Evolutionary conservation across 53 echinoderm and acorn worm species (phyloP).

Genomic region (Luidia sarsii): DNA sequence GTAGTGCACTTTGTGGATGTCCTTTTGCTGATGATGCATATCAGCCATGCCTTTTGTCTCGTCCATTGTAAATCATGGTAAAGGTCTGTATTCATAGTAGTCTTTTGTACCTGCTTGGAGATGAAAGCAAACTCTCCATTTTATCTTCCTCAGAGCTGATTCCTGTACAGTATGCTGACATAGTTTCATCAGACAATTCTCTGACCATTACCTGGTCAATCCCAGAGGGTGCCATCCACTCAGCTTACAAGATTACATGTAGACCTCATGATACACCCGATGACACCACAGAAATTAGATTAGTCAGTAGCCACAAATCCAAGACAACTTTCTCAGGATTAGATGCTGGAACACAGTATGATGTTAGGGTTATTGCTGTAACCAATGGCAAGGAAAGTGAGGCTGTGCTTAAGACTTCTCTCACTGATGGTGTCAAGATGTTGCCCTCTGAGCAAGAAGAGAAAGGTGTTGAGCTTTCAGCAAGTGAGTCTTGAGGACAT

Average conservation of each 20-base stretch:
- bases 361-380: slow-evolving; percentile 34
- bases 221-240: slow-evolving; percentile 31
- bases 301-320: neutral
- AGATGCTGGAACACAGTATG: slow-evolving; percentile 41
- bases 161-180: slow-evolving; percentile 29
- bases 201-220: slow-evolving; percentile 24
- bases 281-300: slow-evolving; percentile 7
- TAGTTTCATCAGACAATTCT: neutral
- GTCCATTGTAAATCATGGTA: too few relatives aligned
- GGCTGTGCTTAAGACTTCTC: slow-evolving; percentile 1
- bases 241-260: slow-evolving; percentile 36
- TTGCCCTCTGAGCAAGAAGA: neutral
- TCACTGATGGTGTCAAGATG: neutral
- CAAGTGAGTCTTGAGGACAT: slow-evolving; percentile 16
- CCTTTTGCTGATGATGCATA: too few relatives aligned
- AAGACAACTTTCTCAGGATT: slow-evolving; percentile 27
- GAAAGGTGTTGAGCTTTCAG: neutral
- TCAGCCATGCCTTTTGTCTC: too few relatives aligned
- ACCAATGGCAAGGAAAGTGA: slow-evolving; percentile 31
- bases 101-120: too few relatives aligned
- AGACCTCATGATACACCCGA: slow-evolving; percentile 8
- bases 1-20: too few relatives aligned
- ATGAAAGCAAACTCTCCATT: too few relatives aligned
- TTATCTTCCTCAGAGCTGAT: slow-evolving; percentile 3
- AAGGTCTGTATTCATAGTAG: too few relatives aligned